Conservation (phyloP, 2,113 vertebrate species). For the Scophthalmus maximus region DNA sequence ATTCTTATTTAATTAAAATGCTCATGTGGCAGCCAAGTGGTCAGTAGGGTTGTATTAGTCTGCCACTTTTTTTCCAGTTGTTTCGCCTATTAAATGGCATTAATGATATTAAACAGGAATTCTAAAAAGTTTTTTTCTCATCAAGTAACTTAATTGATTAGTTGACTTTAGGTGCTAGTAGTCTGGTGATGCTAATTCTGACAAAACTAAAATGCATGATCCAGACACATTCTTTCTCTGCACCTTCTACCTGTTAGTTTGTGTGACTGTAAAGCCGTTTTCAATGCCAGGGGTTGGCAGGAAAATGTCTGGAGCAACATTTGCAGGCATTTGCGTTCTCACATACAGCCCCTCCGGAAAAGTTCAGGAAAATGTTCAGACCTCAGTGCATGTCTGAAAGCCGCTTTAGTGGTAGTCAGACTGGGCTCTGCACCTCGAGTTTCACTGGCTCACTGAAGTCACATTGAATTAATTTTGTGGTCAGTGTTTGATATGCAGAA, state of each 20-base stretch:
- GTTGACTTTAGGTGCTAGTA: not conserved
- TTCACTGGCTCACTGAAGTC: constrained; percentile 48
- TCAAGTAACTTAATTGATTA: not conserved
- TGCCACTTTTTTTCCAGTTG: not conserved
- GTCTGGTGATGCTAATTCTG: too few species aligned
- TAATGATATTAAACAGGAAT: too few species aligned
- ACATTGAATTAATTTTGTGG: constrained; percentile 62
- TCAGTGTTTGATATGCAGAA: constrained; percentile 47
- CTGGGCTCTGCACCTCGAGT: constrained; percentile 40
- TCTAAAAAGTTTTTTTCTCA: too few species aligned
- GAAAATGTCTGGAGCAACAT: too few species aligned
- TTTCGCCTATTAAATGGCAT: not conserved
- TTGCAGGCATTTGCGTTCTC: too few species aligned
- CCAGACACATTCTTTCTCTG: constrained; percentile 3
- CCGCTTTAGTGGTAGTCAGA: constrained; percentile 34
- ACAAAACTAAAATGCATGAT: not conserved
- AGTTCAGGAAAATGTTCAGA: too few species aligned
- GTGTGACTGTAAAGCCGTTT: constrained; percentile 41
- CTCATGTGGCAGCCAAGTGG: constrained; percentile 7
- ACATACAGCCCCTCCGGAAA: too few species aligned
- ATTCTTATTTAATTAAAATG: constrained; percentile 43
- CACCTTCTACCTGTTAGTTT: constrained; percentile 29
- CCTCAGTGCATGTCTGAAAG: too few species aligned
- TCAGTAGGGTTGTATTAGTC: constrained; percentile 12
- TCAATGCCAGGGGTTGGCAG: too few species aligned